These are phyloP conservation scores for Paramuricea clavata DNA, from an alignment of 92 coral and sea anemone genomes.

Conservation along the genomic window DNA sequence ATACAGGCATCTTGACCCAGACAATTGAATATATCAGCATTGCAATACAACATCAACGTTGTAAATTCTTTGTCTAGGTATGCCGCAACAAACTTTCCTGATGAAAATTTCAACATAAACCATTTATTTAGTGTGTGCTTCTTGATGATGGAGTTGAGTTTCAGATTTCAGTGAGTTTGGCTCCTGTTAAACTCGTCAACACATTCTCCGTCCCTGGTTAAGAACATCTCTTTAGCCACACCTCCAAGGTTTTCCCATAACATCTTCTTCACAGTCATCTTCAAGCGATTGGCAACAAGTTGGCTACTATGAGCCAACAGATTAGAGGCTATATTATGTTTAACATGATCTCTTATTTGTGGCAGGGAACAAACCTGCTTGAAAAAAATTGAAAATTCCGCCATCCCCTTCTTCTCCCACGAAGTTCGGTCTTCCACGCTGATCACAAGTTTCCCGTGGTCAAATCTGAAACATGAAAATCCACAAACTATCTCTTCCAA, in stretches of 20 bases:
- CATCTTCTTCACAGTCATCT: not conserved
- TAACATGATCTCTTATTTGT: not conserved
- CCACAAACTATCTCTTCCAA: not conserved
- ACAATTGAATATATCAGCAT: not conserved
- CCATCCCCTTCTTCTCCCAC: slow-evolving; percentile 16
- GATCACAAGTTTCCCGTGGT: not conserved
- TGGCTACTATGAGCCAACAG: slow-evolving; percentile 4
- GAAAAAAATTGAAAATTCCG: slow-evolving; percentile 1
- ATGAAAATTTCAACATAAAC: not conserved
- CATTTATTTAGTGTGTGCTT: slow-evolving; percentile 1
- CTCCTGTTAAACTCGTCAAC: not conserved
- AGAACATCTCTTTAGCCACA: not conserved
- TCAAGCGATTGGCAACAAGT: not conserved
- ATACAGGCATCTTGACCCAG: slow-evolving; percentile 14
- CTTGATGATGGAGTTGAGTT: not conserved
- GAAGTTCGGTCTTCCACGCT: not conserved
- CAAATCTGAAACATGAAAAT: slow-evolving; percentile 8
- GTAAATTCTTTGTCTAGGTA: not conserved
- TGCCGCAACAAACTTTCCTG: not conserved
- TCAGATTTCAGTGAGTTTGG: not conserved
- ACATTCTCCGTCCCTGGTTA: not conserved
- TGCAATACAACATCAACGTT: not conserved
- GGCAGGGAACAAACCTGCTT: slow-evolving; percentile 3
- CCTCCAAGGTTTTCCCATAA: slow-evolving; percentile 33
- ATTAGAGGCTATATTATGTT: not conserved